Evolutionary conservation across 2,797 vertebrate species (phyloP).

Genomic region (Falco rusticolus): DNA sequence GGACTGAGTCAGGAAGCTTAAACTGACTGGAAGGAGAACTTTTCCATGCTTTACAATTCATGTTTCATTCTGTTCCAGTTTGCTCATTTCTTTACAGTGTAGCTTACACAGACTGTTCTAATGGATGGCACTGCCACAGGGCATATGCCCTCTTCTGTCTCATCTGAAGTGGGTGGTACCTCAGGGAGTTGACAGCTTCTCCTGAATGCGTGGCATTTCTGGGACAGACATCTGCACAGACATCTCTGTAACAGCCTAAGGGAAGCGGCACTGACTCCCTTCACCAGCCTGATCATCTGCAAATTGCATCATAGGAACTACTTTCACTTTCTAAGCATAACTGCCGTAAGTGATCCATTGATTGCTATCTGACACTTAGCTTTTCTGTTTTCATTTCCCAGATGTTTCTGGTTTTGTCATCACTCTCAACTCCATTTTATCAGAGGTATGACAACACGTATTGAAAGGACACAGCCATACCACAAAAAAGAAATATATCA

Average conservation of each 20-base stretch:
- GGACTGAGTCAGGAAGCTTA: not conserved
- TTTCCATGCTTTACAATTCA: not conserved
- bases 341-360: slow-evolving; percentile 27
- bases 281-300: slow-evolving; percentile 34
- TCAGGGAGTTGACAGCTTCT: slow-evolving; percentile 34
- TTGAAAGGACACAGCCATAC: not conserved
- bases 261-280: not conserved
- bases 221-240: slow-evolving; percentile 54
- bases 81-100: not conserved
- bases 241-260: not conserved
- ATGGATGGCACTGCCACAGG: slow-evolving; percentile 24
- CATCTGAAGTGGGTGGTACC: slow-evolving; percentile 1
- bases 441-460: not conserved
- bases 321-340: slow-evolving; percentile 28
- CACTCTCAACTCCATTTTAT: not conserved
- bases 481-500: not conserved
- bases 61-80: not conserved
- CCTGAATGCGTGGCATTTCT: slow-evolving; percentile 28
- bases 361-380: slow-evolving; percentile 47
- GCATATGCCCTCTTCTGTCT: not conserved
- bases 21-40: not conserved
- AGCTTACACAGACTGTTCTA: slow-evolving; percentile 3
- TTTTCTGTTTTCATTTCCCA: slow-evolving; percentile 30
- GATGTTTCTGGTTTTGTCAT: slow-evolving; percentile 34
- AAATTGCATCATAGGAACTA: slow-evolving; percentile 45